Base-by-base conservation (phyloP, 2,888 invertebrate species). In the Dyspetes luteomarginatus region DNA sequence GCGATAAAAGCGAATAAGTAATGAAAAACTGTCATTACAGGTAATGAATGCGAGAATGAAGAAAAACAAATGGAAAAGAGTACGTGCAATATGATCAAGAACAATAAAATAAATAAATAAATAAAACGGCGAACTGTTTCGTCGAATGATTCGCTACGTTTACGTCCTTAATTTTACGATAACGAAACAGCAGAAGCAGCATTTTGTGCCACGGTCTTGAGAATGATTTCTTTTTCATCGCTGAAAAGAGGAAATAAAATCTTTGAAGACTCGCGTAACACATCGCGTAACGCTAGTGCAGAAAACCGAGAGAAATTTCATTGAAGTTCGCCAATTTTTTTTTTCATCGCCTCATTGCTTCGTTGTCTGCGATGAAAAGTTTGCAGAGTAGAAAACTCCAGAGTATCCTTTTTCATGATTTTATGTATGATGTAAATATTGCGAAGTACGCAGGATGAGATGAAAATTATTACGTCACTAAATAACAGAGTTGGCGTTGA, bases 231-330 rank as follows among this genome's bases (percentile, higher is more conserved):
- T 65, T 74, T 67, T 67, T 48, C 65, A 36, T 41, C 22, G 17
- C 50, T 26, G 5, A 2, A 19, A 36, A 15, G 28, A 41, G 52
- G 30, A 75, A 68, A 60, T 75, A 75, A 75, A 75, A 68, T 60
- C 60, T 50, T 17, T 52, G 41, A 36, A 45, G 17, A 7, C 48
- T 48, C 45, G 19, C 12, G 58, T 48, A 15, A 24, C 17, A 71
- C 58, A 48, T 48, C 15, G 2, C 17, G 15, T 48, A n/a, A 15
- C 17, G 15, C 30, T 12, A 12, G 43, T n/a, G 7, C 24, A 48
- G 17, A 48, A 17, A 24, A 22, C 30, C 19, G 4, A 12, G n/a
- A 30, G 22, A 69, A 43, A 45, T 43, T 48, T 58, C 56, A 55
- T 73, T 19, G 50, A 50, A 72, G n/a, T 19, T 36, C 48, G 67